Conservation (phyloP, 1,140 invertebrate genomes). For the Drosophila equinoxialis region DNA sequence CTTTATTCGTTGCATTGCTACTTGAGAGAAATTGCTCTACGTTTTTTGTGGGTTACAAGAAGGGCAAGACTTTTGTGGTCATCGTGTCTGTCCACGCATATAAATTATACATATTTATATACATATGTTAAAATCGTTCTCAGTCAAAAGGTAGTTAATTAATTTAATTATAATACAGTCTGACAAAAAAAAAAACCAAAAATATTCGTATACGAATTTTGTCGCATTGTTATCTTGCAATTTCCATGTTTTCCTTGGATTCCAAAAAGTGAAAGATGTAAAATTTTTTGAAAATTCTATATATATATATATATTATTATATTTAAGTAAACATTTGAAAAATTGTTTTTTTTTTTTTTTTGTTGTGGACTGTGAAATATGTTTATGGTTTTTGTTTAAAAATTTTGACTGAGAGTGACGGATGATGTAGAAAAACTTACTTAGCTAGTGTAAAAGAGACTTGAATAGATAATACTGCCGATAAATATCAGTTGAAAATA, state of each 20-base stretch:
- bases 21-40: constrained; percentile 69
- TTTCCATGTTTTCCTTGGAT: neutral
- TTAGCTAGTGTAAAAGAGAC: constrained; percentile 50
- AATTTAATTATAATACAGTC: neutral
- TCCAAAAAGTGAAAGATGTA: neutral
- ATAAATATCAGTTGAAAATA: constrained; percentile 15
- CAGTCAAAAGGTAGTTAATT: constrained; percentile 6
- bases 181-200: neutral
- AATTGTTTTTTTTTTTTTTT: neutral
- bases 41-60: constrained; percentile 47
- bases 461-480: constrained; percentile 68
- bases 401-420: constrained; percentile 10
- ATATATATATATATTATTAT: neutral
- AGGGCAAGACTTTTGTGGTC: constrained; percentile 14
- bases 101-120: constrained; percentile 30
- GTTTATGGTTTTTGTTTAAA: neutral
- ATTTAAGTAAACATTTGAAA: neutral
- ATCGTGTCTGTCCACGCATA: constrained; percentile 16
- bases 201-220: neutral
- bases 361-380: neutral
- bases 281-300: neutral
- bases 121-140: constrained; percentile 18
- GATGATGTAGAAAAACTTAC: constrained; percentile 52
- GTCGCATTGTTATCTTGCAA: neutral
- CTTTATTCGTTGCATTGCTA: constrained; percentile 72